Percentiles rank a stretch among this genome's conserved stretches.
phyloP scores from a whole-genome alignment of 2,797 vertebrate species.

The Leptatherina wallacei region DNA sequence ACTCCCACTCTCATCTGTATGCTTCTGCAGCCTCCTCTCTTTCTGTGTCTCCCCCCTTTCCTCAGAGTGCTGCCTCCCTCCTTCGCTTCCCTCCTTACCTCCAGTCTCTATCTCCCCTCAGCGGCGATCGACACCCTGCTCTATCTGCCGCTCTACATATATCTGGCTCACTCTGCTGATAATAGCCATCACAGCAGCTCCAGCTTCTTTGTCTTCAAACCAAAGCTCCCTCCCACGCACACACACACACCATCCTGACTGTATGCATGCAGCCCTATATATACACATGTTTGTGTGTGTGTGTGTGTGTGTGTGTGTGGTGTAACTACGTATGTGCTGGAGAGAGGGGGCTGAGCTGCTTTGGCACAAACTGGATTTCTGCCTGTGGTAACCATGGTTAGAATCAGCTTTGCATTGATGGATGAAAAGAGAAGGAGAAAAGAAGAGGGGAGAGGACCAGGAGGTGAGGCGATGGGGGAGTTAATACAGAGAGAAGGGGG shows the following conservation, averaged over 20 bases:
- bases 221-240: conserved; percentile 80
- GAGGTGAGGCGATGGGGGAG: conserved; percentile 47
- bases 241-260: conserved; percentile 32
- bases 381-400: conserved; percentile 71
- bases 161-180: conserved; percentile 90
- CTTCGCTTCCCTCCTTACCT: conserved; percentile 60
- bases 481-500: conserved; percentile 34
- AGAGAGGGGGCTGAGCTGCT: conserved; percentile 34
- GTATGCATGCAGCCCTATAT: conserved; percentile 42
- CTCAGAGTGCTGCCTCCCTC: conserved; percentile 45
- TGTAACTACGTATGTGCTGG: conserved; percentile 34
- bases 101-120: conserved; percentile 65
- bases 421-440: conserved; percentile 49
- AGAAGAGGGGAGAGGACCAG: conserved; percentile 22
- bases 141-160: conserved; percentile 67
- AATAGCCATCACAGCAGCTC: conserved; percentile 94
- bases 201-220: conserved; percentile 91
- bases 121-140: conserved; percentile 62
- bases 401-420: conserved; percentile 54
- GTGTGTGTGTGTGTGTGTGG: conserved; percentile 2
- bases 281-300: conserved; percentile 10
- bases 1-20: conserved; percentile 99
- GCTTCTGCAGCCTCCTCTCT: conserved; percentile 89
- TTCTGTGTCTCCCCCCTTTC: conserved; percentile 77
- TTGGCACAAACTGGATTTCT: conserved; percentile 70